Percentiles rank a stretch among this genome's conserved stretches.
Evolutionary conservation across 1,140 invertebrate genomes (phyloP).

Genomic region (Pemphigus obesinymphae): DNA sequence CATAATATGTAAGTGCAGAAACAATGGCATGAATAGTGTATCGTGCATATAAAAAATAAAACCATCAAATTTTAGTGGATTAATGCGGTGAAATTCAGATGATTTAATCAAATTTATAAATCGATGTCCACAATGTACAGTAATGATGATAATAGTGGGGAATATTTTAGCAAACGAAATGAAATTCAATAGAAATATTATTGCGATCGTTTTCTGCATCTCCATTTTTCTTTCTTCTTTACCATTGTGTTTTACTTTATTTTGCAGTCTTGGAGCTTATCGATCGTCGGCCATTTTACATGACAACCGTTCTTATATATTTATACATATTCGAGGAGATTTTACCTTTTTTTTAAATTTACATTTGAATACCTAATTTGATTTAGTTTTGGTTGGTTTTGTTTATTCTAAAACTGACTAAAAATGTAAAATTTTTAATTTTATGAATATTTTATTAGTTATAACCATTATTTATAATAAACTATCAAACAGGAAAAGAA

Average conservation of each 20-base stretch:
- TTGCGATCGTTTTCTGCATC: background rate
- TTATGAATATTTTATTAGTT: no score
- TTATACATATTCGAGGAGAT: background rate
- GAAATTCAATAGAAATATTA: background rate
- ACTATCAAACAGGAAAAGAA: no score
- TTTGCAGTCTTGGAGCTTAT: background rate
- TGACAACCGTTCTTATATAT: background rate
- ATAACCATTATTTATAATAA: no score
- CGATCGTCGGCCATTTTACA: background rate
- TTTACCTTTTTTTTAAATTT: background rate
- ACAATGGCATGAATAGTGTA: background rate
- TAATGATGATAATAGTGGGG: no score
- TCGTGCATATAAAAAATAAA: background rate
- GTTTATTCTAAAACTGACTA: no score
- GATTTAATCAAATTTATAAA: background rate
- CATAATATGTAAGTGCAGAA: no score
- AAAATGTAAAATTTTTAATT: no score
- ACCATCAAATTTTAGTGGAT: background rate
- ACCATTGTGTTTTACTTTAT: background rate
- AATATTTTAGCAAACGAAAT: background rate
- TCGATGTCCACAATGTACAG: no score
- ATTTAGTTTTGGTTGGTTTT: no score
- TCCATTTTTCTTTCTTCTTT: background rate
- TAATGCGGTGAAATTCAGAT: background rate
- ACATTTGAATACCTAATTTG: no score